Percentiles rank a stretch among this genome's conserved stretches.
phyloP scores from a whole-genome alignment of 2,797 vertebrate species.

The Oryzias dopingdopingensis region DNA sequence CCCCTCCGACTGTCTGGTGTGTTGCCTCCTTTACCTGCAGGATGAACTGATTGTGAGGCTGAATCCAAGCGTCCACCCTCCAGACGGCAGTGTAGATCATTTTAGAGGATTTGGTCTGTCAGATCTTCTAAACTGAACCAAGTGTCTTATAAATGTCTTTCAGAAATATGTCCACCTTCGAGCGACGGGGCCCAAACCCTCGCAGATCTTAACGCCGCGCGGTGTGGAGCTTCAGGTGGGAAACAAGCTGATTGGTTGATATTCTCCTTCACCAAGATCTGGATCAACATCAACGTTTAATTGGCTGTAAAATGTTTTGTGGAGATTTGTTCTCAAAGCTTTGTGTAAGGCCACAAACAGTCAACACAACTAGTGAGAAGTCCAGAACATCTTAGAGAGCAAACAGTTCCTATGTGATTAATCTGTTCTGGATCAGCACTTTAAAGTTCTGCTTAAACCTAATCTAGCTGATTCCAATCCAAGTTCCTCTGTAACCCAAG shows the following conservation, averaged over 20 bases:
- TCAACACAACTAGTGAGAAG: too few relatives aligned
- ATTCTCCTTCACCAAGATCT: neutral
- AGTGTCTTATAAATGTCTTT: constrained; percentile 19
- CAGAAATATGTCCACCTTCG: constrained; percentile 21
- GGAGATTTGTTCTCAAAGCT: too few relatives aligned
- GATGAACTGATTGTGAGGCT: constrained; percentile 8
- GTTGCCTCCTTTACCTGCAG: constrained; percentile 21
- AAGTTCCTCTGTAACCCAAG: too few relatives aligned
- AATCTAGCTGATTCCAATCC: too few relatives aligned
- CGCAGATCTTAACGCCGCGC: neutral
- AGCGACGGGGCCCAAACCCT: neutral
- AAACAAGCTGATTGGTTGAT: constrained; percentile 3
- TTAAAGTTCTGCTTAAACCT: too few relatives aligned
- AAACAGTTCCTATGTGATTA: too few relatives aligned
- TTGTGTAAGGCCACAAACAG: too few relatives aligned
- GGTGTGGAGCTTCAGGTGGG: neutral
- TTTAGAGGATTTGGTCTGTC: constrained; percentile 2
- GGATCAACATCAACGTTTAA: too few relatives aligned
- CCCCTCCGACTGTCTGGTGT: neutral
- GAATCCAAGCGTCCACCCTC: constrained; percentile 18
- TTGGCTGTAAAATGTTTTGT: too few relatives aligned
- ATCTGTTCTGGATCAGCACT: too few relatives aligned
- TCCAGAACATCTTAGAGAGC: too few relatives aligned
- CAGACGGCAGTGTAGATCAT: constrained; percentile 4
- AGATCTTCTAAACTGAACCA: neutral